Percentiles rank a stretch among this genome's conserved stretches.
phyloP scores from a whole-genome alignment of 2,888 invertebrate species.

The Mythimna vitellina region DNA sequence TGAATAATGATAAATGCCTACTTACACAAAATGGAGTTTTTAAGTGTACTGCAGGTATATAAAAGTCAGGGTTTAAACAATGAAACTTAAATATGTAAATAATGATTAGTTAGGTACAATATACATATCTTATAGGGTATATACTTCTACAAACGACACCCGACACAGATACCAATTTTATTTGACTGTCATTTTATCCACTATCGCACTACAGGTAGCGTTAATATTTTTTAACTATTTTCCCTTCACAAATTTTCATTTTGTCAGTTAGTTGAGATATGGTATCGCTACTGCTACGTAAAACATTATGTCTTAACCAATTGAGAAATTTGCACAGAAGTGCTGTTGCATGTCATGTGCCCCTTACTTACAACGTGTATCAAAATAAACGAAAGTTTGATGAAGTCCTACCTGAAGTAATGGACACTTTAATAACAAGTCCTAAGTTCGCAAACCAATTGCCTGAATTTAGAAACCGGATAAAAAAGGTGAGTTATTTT shows the following conservation, averaged over 20 bases:
- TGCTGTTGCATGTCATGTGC: background rate
- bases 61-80: too few relatives aligned
- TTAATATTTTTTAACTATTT: background rate
- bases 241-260: background rate
- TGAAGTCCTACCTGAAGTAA: conserved; percentile 30
- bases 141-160: too few relatives aligned
- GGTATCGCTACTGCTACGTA: conserved; percentile 2
- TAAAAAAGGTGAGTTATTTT: conserved; percentile 26
- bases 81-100: too few relatives aligned
- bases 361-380: conserved; percentile 19
- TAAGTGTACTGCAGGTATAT: too few relatives aligned
- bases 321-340: conserved; percentile 26
- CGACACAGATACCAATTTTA: background rate
- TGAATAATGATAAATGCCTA: too few relatives aligned
- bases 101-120: too few relatives aligned
- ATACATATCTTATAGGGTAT: too few relatives aligned
- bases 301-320: conserved; percentile 21
- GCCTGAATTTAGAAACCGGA: conserved; percentile 38
- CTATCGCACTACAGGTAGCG: background rate
- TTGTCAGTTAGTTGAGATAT: background rate
- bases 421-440: conserved; percentile 31
- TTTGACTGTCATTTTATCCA: background rate
- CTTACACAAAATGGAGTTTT: too few relatives aligned
- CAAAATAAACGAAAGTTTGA: conserved; percentile 25
- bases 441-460: conserved; percentile 35